Base-by-base conservation (phyloP, 2,888 invertebrate genomes). In the Lithosia quadra region DNA sequence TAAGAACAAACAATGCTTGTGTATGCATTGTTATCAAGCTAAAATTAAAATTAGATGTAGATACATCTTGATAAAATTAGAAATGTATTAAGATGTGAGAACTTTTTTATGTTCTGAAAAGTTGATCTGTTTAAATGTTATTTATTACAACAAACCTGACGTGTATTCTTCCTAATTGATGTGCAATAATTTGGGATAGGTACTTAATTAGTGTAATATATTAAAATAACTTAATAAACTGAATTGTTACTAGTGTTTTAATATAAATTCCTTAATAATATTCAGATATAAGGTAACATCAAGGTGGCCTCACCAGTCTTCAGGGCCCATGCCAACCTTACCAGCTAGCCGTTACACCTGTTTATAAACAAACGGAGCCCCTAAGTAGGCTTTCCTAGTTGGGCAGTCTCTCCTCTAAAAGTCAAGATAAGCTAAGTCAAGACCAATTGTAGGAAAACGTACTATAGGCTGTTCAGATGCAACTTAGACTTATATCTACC, bases 161-260 rank as follows among this genome's bases (percentile, higher is more conserved):
- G 74, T 79, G 72, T 78, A 73, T 78, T 81, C 80, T 81, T 81
- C 81, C 81, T 81, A 78, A 80, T 83, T 70, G 75, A 82, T 82
- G 91, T 91, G 91, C 91, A 91, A 91, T 91, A 91, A 88, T 84
- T 86, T 85, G 77, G 77, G 74, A 74, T 81, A 81, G 77, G 78
- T 72, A 64, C 75, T 56, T 73, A 67, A 34, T 72, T 74, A 75
- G 72, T 66, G 61, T 79, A 74, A 75, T 78, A 76, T 80, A 74
- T 76, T 58, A 78, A 80, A 80, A 77, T 81, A 72, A 64, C 71
- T 75, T 56, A 78, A 73, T 77, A 75, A 76, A 81, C 9, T 62
- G 28, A 57, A 57, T 49, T 49, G 49, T 49, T 49, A n/a, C 49
- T 49, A 8, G 49, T 49, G 49, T 49, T 49, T 49, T 9, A 49